Conservation (phyloP, 2,888 invertebrate genomes). For the Plagodis dolabraria region DNA sequence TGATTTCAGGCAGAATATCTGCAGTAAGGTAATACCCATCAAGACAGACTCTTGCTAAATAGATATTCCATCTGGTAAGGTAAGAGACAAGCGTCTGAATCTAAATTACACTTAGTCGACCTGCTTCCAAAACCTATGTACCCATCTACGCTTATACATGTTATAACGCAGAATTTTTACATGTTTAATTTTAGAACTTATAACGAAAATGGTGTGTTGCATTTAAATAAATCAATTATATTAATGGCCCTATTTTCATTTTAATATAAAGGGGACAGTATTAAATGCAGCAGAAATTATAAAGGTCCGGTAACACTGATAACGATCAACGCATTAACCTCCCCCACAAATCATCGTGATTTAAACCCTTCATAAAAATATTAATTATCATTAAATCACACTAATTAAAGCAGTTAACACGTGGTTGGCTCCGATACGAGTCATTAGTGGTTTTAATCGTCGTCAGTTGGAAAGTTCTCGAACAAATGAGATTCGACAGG, state of each 20-base stretch:
- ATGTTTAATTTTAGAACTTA: too few species aligned
- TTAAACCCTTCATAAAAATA: constrained; percentile 16
- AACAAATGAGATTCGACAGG: constrained; percentile 28
- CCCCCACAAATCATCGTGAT: constrained; percentile 3
- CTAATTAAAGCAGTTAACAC: constrained; percentile 18
- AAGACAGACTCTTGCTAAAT: too few species aligned
- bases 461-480: constrained; percentile 19
- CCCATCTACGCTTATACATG: too few species aligned
- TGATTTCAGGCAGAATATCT: too few species aligned
- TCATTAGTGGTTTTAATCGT: constrained; percentile 24
- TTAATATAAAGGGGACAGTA: neutral
- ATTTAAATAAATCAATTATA: too few species aligned
- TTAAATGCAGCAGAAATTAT: neutral
- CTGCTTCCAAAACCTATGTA: too few species aligned
- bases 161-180: too few species aligned
- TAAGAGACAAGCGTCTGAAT: too few species aligned
- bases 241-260: neutral
- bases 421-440: constrained; percentile 10
- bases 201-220: too few species aligned
- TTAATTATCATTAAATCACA: constrained; percentile 11
- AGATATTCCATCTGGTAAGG: too few species aligned
- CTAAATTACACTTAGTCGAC: too few species aligned
- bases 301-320: neutral
- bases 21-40: too few species aligned
- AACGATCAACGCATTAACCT: constrained; percentile 22